These are phyloP conservation scores for Hyaena hyaena DNA, from an alignment of 2,113 vertebrate genomes.

Conservation along the genomic window DNA sequence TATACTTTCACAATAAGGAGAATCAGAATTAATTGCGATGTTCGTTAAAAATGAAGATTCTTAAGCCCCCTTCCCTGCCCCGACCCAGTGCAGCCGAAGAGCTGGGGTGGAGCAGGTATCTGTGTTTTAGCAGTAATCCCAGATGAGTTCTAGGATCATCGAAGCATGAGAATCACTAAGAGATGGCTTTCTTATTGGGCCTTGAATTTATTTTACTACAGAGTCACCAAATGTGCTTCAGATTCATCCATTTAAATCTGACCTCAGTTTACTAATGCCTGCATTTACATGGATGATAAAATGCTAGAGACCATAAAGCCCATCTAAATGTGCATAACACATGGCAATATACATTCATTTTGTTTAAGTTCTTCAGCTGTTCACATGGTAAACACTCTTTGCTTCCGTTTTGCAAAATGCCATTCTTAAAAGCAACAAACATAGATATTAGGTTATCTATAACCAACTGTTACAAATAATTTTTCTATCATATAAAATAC, in stretches of 20 bases:
- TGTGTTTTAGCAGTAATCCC: neutral
- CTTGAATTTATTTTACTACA: neutral
- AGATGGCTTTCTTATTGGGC: neutral
- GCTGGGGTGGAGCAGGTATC: neutral
- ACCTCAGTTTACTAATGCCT: neutral
- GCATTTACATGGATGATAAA: neutral
- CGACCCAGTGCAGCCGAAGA: neutral
- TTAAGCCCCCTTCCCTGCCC: too few relatives aligned
- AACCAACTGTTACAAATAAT: neutral
- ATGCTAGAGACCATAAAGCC: neutral
- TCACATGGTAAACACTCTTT: neutral
- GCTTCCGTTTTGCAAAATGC: neutral
- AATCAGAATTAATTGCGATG: neutral
- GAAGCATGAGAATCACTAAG: neutral
- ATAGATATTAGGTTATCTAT: neutral
- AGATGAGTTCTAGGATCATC: neutral
- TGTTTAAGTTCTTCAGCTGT: neutral
- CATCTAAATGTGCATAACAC: neutral
- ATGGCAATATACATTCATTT: neutral
- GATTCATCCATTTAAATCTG: neutral
- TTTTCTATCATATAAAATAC: neutral
- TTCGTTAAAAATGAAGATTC: neutral
- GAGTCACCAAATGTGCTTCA: neutral
- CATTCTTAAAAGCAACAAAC: constrained; percentile 4
- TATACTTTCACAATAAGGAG: neutral